Conservation (phyloP, 2,888 invertebrate genomes). For the Chamaedrilus cognettii region DNA sequence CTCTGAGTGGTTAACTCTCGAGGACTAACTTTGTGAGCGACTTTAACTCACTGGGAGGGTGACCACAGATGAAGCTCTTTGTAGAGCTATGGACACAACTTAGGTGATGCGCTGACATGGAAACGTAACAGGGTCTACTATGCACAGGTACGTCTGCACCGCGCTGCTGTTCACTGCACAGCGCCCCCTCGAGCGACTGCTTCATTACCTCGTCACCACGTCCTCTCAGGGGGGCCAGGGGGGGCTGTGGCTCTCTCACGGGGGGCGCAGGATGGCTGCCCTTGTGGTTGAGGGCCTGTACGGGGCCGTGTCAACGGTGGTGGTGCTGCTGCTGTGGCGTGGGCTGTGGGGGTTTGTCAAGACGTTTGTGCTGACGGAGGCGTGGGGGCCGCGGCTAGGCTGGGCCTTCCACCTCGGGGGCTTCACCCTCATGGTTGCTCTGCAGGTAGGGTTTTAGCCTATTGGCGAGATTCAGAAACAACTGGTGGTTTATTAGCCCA, state of each 20-base stretch:
- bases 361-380: neutral
- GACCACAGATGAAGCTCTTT: too few relatives aligned
- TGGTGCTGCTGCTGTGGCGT: conserved; percentile 17
- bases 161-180: neutral
- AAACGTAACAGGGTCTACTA: too few relatives aligned
- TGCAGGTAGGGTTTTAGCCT: conserved; percentile 16
- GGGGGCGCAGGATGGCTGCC: neutral
- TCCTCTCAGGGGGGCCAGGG: neutral
- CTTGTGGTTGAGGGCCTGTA: neutral
- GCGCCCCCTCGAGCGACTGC: neutral
- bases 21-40: too few relatives aligned
- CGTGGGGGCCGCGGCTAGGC: neutral
- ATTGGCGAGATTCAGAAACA: too few relatives aligned
- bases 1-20: too few relatives aligned
- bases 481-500: too few relatives aligned
- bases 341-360: conserved; percentile 14
- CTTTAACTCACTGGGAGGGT: too few relatives aligned
- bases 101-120: too few relatives aligned
- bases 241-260: neutral
- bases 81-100: too few relatives aligned
- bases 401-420: conserved; percentile 4
- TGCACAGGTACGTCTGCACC: conserved; percentile 9
- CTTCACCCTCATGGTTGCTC: conserved; percentile 5
- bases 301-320: neutral
- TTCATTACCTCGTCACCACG: neutral